Percentiles rank a stretch among this genome's conserved stretches.
Conservation (phyloP, 2,888 invertebrate species). For the Eudasyphora cyanicolor region DNA sequence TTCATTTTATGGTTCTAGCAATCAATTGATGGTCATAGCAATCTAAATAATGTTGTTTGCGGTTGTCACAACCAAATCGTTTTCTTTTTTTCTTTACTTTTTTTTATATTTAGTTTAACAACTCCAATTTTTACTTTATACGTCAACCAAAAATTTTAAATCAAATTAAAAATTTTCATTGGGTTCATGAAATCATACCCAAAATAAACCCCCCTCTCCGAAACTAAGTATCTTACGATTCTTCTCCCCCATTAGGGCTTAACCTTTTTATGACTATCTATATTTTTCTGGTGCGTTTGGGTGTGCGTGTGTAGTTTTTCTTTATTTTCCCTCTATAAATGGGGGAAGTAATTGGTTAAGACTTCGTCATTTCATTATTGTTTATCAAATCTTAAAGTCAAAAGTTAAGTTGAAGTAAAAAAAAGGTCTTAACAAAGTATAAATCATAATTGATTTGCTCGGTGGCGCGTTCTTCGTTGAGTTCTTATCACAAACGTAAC, state of each 20-base stretch:
- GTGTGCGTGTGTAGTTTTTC: neutral
- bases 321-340: neutral
- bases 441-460: constrained; percentile 39
- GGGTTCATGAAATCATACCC: neutral
- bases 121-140: too few relatives aligned
- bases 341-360: constrained; percentile 21
- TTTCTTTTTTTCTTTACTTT: too few relatives aligned
- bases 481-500: constrained; percentile 60
- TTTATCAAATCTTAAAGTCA: constrained; percentile 52
- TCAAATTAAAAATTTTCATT: neutral
- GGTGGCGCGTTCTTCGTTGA: neutral
- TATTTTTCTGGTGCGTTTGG: neutral
- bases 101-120: too few relatives aligned
- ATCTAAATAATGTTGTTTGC: too few relatives aligned
- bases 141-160: too few relatives aligned
- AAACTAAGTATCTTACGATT: neutral
- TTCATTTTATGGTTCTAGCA: too few relatives aligned
- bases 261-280: neutral
- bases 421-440: constrained; percentile 40
- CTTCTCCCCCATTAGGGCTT: neutral
- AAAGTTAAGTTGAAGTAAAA: constrained; percentile 10
- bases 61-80: too few relatives aligned
- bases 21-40: too few relatives aligned
- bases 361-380: constrained; percentile 49
- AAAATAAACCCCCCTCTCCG: constrained; percentile 8